Base-by-base conservation (phyloP, 2,797 vertebrate species). In the Yasuhikotakia modesta region DNA sequence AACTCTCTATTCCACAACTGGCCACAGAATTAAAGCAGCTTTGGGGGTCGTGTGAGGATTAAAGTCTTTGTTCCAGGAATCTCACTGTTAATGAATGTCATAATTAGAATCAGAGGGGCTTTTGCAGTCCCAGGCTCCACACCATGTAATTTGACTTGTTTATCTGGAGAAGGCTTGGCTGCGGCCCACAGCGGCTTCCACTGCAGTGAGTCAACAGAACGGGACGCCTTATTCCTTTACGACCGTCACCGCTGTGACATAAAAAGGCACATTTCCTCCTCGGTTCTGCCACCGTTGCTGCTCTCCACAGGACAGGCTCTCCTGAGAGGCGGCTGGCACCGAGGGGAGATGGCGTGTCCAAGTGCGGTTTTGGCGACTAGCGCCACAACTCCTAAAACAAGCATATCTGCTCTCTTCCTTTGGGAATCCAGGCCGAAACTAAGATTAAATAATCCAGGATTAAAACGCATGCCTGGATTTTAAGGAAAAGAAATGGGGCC, bases 21-120 rank as follows among this genome's bases (percentile, higher is more conserved):
- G 86, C 88, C 84, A 57, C 10, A n/a, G n/a, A 84, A 86, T 88
- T 84, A 87, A 90, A 89, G 86, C 70, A 30, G 78, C 55, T n/a
- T 63, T 63, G 61, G 46, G 75, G 70, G 39, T 52, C 52, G 12
- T 74, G 70, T 71, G 21, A 52, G 63, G 68, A 53, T 61, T 72
- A 71, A 73, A 75, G 69, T 35, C 52, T 11, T 45, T 70, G 66
- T 84, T 84, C 73, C 73, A 78, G 76, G 76, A 84, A 81, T 73
- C 50, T 69, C 16, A 14, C 46, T 32, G 43, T 80, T 82, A 85
- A 83, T 82, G 69, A 82, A 76, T 63, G 78, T 79, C 82, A 79
- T 85, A 85, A 83, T 82, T 82, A 82, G 78, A 82, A 85, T 83
- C 83, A 82, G 83, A 81, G 21, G 79, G 53, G 57, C 27, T 67